phyloP scores from a whole-genome alignment of 2,113 vertebrate genomes.

The Phalacrocorax pelagicus region DNA sequence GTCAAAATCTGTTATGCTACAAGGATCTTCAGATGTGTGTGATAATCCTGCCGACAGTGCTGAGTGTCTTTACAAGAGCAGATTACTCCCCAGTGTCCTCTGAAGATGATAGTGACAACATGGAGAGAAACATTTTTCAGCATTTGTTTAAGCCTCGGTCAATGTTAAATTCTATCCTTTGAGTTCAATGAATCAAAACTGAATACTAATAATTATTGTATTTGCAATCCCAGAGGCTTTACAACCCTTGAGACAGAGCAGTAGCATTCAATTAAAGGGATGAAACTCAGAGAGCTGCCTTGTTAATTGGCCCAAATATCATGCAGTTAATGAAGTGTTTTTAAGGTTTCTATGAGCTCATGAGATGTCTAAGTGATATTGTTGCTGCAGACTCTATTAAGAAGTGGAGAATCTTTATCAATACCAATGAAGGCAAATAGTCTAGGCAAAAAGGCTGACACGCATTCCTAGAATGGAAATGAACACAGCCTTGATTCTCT shows the following conservation, averaged over 20 bases:
- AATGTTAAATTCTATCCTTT: neutral
- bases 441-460: neutral
- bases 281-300: neutral
- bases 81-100: neutral
- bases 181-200: conserved; percentile 2
- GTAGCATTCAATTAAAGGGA: neutral
- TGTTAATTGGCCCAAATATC: neutral
- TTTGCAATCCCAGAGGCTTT: neutral
- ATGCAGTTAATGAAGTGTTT: neutral
- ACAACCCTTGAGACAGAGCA: neutral
- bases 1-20: neutral
- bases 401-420: neutral
- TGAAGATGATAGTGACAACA: neutral
- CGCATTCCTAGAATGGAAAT: neutral
- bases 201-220: neutral
- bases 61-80: neutral
- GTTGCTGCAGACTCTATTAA: neutral
- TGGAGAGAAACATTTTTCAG: neutral
- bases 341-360: neutral
- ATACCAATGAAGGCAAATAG: neutral
- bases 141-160: neutral
- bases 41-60: neutral
- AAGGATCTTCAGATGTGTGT: neutral
- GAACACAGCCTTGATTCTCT: neutral
- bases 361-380: neutral